phyloP scores from a whole-genome alignment of 2,888 invertebrate species.

The Pterostichus niger region DNA sequence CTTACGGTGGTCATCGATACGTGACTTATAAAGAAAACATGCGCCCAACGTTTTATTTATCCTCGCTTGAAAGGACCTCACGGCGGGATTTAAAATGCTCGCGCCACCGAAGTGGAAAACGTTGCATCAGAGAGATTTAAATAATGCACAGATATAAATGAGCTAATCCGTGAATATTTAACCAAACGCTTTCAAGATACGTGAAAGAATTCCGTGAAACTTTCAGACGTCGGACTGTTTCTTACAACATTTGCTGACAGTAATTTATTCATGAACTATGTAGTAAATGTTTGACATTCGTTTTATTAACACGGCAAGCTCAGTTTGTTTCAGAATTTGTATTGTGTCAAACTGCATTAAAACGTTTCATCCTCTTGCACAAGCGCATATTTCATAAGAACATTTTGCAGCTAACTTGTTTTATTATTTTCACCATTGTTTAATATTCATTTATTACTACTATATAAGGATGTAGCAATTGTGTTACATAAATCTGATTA shows the following conservation, averaged over 20 bases:
- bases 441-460: too few relatives aligned
- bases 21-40: constrained; percentile 67
- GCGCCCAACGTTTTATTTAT: constrained; percentile 64
- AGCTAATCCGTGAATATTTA: constrained; percentile 66
- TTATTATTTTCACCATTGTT: too few relatives aligned
- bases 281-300: constrained; percentile 32
- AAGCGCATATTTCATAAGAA: background rate
- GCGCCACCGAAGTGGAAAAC: constrained; percentile 51
- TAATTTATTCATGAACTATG: constrained; percentile 54
- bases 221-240: constrained; percentile 19
- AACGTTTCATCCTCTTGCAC: background rate
- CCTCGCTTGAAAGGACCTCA: constrained; percentile 52
- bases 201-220: constrained; percentile 46
- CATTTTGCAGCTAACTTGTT: background rate
- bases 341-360: constrained; percentile 11
- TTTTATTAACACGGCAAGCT: constrained; percentile 30
- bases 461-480: too few relatives aligned
- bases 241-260: constrained; percentile 47
- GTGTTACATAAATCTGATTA: too few relatives aligned
- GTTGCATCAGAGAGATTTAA: constrained; percentile 47
- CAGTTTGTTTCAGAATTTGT: constrained; percentile 6
- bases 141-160: constrained; percentile 66
- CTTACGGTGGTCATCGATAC: constrained; percentile 63
- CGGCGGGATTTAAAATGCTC: constrained; percentile 55
- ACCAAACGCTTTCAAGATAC: constrained; percentile 52